Base-by-base conservation (phyloP, 2,113 vertebrate genomes). In the Perca flavescens region DNA sequence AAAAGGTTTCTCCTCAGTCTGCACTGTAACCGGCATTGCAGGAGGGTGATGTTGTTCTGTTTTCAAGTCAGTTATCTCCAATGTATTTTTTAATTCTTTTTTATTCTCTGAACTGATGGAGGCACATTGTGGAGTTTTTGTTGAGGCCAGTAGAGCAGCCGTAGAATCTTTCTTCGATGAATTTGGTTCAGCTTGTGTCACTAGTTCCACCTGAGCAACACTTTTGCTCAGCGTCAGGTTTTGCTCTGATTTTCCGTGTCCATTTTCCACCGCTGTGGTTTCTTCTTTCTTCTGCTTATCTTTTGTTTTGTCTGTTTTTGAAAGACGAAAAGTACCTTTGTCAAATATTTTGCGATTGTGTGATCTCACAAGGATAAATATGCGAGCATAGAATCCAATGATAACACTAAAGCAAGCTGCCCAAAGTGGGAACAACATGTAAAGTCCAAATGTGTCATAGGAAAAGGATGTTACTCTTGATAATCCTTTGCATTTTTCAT, bases 271-370 rank as follows among this genome's bases (percentile, higher is more conserved):
- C 5, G 21, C 53, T 49, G 71, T 16, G 36, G 19, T 49, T 6
- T 75, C 74, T 16, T 40, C 73, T 22, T 46, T 69, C 17, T 66
- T 64, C 25, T 61, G 58, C 47, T 78, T 57, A 40, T 83, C 63
- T 43, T 86, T 58, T 13, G 52, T 47, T 34, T 80, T 57, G 3
- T 50, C 71, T 9, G 67, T 79, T 46, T 81, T 80, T 0, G 87
- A 10, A 6, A 68, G 31, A 28, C 11, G 58, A 28, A 70, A 56
- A 14, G 40, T 84, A 1, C 95, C 95, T 77, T 92, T 91, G 31
- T 96, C 95, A 80, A 94, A 95, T 88, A 96, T 92, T 87, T 95
- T 95, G 54, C 90, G 89, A 53, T 92, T 91, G 86, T 96, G 94
- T 1, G 91, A 81, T 75, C 80, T 94, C 43, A 96, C 91, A 1